Percentiles rank a stretch among this genome's conserved stretches.
phyloP scores from a whole-genome alignment of 2,888 invertebrate genomes.

The Eulithis testata region DNA sequence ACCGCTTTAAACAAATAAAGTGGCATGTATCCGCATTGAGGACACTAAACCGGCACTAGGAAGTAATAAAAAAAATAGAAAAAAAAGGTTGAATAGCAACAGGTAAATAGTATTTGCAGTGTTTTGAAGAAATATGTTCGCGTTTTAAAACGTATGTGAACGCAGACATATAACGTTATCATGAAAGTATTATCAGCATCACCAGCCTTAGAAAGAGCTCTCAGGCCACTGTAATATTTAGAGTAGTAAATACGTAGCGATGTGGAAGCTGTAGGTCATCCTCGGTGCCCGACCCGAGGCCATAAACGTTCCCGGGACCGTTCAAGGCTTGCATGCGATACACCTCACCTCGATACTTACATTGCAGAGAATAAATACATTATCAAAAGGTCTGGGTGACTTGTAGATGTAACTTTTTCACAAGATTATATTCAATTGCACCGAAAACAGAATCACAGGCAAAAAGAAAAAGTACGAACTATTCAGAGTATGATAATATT shows the following conservation, averaged over 20 bases:
- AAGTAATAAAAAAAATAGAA: too few relatives aligned
- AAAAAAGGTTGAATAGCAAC: too few relatives aligned
- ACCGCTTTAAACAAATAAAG: background rate
- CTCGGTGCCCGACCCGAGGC: slow-evolving; percentile 4
- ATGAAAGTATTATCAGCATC: background rate
- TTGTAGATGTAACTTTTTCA: background rate
- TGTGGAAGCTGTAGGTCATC: background rate
- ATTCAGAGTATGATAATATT: background rate
- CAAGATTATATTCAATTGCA: background rate
- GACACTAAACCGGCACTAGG: background rate
- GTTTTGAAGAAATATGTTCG: too few relatives aligned
- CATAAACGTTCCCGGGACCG: slow-evolving; percentile 11
- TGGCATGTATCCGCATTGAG: background rate
- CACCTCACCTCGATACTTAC: slow-evolving; percentile 7
- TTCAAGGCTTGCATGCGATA: slow-evolving; percentile 1
- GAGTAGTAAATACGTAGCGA: background rate
- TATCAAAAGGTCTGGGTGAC: background rate
- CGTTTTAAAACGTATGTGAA: too few relatives aligned
- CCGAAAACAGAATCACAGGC: too few relatives aligned
- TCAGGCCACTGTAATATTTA: slow-evolving; percentile 3
- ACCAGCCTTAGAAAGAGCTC: slow-evolving; percentile 1
- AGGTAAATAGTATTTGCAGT: background rate
- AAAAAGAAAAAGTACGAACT: background rate
- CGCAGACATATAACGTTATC: background rate
- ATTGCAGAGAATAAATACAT: background rate